These are phyloP conservation scores for Tenthredo amoena DNA, from an alignment of 2,888 invertebrate species.

Conservation along the genomic window DNA sequence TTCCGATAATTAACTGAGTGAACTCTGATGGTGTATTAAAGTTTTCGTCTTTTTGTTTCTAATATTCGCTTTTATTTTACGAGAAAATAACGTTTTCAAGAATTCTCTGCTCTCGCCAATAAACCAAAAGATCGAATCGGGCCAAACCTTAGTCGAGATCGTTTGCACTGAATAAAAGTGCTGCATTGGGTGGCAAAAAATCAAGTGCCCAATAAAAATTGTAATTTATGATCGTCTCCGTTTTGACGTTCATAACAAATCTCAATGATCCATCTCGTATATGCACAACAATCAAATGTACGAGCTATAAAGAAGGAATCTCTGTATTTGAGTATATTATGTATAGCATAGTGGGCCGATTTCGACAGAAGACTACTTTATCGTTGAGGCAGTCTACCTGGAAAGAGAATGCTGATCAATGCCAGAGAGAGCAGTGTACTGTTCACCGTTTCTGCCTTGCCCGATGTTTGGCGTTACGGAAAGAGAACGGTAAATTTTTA, in stretches of 20 bases:
- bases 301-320: slow-evolving; percentile 5
- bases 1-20: slow-evolving; percentile 1
- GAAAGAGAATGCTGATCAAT: slow-evolving; percentile 32
- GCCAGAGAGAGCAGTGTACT: background rate
- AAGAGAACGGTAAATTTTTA: background rate
- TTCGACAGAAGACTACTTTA: slow-evolving; percentile 41
- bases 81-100: background rate
- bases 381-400: slow-evolving; percentile 12
- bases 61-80: background rate
- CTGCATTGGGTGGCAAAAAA: background rate
- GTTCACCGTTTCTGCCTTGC: slow-evolving; percentile 11
- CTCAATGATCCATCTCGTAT: slow-evolving; percentile 27
- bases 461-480: background rate
- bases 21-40: background rate
- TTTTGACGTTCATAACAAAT: background rate
- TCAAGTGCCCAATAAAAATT: slow-evolving; percentile 37
- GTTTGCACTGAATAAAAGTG: background rate
- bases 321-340: background rate
- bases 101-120: background rate
- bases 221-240: slow-evolving; percentile 8
- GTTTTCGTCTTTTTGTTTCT: background rate
- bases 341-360: background rate
- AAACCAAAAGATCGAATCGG: background rate
- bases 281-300: slow-evolving; percentile 24
- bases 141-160: background rate